These are phyloP conservation scores for Miichthys miiuy DNA, from an alignment of 2,797 vertebrate species.

Conservation along the genomic window DNA sequence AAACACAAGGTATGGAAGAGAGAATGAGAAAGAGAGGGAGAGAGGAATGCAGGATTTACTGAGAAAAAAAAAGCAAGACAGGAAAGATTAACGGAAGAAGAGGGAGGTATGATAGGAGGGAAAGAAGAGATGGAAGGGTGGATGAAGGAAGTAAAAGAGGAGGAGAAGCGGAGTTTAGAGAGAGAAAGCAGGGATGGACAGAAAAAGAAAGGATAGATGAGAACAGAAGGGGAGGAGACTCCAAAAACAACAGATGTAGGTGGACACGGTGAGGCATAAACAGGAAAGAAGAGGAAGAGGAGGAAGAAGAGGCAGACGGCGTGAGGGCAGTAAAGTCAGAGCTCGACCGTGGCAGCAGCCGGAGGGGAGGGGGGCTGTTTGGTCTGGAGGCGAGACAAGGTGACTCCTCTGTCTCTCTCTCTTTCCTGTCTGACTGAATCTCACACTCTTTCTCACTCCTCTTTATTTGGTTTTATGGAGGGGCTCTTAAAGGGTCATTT, in stretches of 20 bases:
- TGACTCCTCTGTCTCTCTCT: constrained; percentile 38
- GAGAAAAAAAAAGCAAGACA: neutral
- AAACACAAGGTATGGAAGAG: constrained; percentile 75
- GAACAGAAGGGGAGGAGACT: constrained; percentile 35
- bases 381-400: constrained; percentile 54
- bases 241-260: constrained; percentile 17
- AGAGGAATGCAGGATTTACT: neutral
- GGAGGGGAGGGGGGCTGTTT: neutral
- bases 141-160: neutral
- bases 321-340: neutral
- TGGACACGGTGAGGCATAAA: neutral
- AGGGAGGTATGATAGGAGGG: neutral
- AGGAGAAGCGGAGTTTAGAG: neutral
- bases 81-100: neutral
- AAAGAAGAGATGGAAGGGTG: neutral
- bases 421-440: constrained; percentile 36
- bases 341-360: constrained; percentile 25
- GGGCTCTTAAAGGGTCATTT: constrained; percentile 47
- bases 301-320: neutral
- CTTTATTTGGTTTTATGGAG: constrained; percentile 59
- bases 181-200: neutral
- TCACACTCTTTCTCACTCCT: constrained; percentile 16
- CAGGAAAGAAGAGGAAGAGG: constrained; percentile 1
- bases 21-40: neutral
- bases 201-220: constrained; percentile 1